Conservation (phyloP, 2,113 vertebrate genomes). For the Ictidomys tridecemlineatus region DNA sequence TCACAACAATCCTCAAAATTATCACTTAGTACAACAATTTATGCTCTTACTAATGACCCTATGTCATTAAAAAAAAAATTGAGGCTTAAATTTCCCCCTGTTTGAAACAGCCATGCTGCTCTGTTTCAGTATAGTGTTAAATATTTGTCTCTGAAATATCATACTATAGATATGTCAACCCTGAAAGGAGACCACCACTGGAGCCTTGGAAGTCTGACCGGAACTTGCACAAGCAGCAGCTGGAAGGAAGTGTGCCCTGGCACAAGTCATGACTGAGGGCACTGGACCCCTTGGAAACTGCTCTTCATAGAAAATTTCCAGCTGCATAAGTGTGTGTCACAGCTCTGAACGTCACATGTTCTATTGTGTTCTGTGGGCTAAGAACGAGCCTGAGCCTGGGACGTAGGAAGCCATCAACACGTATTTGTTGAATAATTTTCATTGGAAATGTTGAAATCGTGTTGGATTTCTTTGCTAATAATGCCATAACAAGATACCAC, state of each 20-base stretch:
- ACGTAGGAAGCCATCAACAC: background rate
- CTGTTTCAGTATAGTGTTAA: background rate
- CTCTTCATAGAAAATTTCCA: background rate
- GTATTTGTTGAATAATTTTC: background rate
- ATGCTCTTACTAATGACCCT: background rate
- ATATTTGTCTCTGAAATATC: background rate
- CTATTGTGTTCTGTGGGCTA: background rate
- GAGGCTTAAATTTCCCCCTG: background rate
- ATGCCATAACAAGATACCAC: background rate
- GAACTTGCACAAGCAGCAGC: background rate
- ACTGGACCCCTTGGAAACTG: background rate
- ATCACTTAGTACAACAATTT: background rate
- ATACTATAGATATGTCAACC: background rate
- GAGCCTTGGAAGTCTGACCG: background rate
- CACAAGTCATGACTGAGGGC: background rate
- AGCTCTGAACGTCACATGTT: accelerated
- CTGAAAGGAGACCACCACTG: background rate
- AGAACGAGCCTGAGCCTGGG: background rate
- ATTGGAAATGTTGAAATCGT: background rate
- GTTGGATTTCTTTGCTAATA: background rate
- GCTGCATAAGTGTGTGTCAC: background rate
- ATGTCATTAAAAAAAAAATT: background rate
- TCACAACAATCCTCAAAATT: background rate
- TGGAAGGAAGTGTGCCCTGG: accelerated
- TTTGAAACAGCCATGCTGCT: background rate